Percentiles rank a stretch among this genome's conserved stretches.
Evolutionary conservation across 2,113 vertebrate species (phyloP).

Genomic region (Clupea harengus): DNA sequence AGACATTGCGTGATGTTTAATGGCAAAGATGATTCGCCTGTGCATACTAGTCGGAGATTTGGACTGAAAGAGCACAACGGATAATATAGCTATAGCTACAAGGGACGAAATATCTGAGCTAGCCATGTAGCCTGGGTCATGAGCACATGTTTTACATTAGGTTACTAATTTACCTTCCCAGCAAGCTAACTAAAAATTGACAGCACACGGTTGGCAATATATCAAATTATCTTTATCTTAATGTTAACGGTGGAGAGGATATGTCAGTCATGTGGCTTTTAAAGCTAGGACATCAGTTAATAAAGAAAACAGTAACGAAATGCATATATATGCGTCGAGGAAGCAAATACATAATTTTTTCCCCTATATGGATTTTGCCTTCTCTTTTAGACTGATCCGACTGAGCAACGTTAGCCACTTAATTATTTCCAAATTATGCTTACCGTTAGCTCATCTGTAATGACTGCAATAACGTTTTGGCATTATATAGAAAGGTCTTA

Average conservation of each 20-base stretch:
- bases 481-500: background rate
- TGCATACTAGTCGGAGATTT: background rate
- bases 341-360: background rate
- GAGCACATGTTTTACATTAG: constrained; percentile 30
- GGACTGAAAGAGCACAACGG: background rate
- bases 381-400: background rate
- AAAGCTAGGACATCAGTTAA: background rate
- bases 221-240: background rate
- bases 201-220: constrained; percentile 18
- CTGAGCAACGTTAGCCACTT: background rate
- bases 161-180: constrained; percentile 9
- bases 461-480: background rate
- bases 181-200: constrained; percentile 1
- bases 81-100: background rate
- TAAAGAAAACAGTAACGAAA: background rate
- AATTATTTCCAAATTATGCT: background rate
- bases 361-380: background rate
- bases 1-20: background rate
- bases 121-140: background rate
- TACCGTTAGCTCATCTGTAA: background rate
- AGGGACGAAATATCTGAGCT: background rate
- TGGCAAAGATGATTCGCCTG: background rate
- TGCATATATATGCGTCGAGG: background rate
- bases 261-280: background rate
- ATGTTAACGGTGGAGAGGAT: background rate